Evolutionary conservation across 2,888 invertebrate species (phyloP), one percentile per base, ranked within the genome.

Genomic region (Euplexia lucipara): DNA sequence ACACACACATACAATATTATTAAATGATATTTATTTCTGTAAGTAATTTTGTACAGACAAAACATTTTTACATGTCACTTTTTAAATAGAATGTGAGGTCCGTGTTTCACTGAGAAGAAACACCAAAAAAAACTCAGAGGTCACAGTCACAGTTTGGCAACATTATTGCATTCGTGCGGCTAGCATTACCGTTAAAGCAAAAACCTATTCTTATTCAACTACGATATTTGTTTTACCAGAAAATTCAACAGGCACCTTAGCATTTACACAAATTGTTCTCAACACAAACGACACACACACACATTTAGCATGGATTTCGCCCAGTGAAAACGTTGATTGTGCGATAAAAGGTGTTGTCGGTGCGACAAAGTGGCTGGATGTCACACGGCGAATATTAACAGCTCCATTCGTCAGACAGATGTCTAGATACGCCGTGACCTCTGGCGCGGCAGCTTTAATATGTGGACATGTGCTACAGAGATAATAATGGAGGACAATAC

Each of bases 331-430:
- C 81, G 83, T 78, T 85, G 81, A 72, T 75, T 62, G 49, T 47
- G 39, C 68, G 82, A 86, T 85, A 86, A 84, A 67, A 42, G 32
- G 65, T 70, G 71, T 66, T 75, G 72, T 63, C 75, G 75, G 76
- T 76, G 79, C 81, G 83, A 85, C 88, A 87, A 87, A 88, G 85
- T 81, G 74, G 73, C 60, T 70, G 67, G 16, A 81, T 81, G 84
- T 81, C 83, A 78, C 85, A 74, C 72, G 53, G 73, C 64, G 88
- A 85, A 89, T 89, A 88, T 87, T 88, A 90, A 90, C 88, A 83
- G 83, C 86, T 87, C 81, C 76, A 86, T 87, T 73, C 83, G 65
- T 47, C 75, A 74, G 86, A 87, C 85, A 85, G 86, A 89, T 88
- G 81, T 75, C 79, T 79, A 67, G 83, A 85, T 84, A 84, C 63